Conservation (phyloP, 2,888 invertebrate genomes). For the Aphidius colemani region DNA sequence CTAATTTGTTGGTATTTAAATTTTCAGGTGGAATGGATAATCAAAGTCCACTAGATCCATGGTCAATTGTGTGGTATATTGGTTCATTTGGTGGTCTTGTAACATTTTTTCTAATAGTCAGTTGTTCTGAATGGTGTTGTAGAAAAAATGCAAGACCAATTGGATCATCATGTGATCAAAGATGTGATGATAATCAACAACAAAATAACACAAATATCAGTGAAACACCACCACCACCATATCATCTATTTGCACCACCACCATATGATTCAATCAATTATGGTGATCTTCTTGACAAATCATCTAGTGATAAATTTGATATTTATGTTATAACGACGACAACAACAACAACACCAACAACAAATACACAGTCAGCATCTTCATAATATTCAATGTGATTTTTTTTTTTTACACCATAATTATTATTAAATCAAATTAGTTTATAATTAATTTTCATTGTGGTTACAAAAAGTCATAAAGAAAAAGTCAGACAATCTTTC, state of each 20-base stretch:
- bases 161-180: constrained; percentile 41
- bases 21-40: constrained; percentile 40
- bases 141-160: constrained; percentile 55
- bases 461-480: no score
- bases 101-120: constrained; percentile 64
- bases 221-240: constrained; percentile 64
- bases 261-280: constrained; percentile 62
- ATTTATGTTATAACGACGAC: constrained; percentile 59
- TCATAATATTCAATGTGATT: no score
- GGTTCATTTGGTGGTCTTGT: constrained; percentile 65
- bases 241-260: constrained; percentile 65
- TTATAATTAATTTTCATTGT: no score
- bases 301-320: constrained; percentile 55
- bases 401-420: no score
- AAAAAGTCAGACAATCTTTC: no score
- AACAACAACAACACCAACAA: constrained; percentile 39
- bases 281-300: constrained; percentile 58
- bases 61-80: constrained; percentile 66
- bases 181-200: constrained; percentile 22
- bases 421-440: no score
- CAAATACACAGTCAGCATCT: constrained; percentile 16
- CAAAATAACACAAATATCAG: constrained; percentile 36
- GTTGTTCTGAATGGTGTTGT: constrained; percentile 66
- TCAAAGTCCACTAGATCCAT: constrained; percentile 60
- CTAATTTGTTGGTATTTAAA: neutral